Evolutionary conservation across 2,888 invertebrate genomes (phyloP).

Genomic region (Sceliomorpha sp.): DNA sequence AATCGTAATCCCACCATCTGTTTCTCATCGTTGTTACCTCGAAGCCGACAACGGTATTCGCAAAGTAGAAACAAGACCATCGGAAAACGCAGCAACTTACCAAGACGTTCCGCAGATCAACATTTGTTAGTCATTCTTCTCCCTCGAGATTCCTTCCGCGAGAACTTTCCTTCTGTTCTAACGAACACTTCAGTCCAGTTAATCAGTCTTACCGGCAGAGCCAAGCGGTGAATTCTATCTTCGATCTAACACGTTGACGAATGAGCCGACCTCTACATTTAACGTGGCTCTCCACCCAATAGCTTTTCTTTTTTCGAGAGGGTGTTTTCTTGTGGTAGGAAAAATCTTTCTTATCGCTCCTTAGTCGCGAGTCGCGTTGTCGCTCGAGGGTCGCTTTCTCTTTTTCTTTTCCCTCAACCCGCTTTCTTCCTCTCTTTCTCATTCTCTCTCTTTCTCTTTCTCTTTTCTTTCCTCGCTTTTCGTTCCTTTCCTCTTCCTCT

Average conservation of each 20-base stretch:
- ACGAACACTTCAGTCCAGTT: too few relatives aligned
- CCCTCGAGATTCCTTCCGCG: too few relatives aligned
- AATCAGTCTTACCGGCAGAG: conserved; percentile 2
- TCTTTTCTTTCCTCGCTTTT: conserved; percentile 30
- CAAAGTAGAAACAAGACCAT: too few relatives aligned
- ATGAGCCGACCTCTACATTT: conserved; percentile 26
- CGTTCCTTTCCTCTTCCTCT: conserved; percentile 5
- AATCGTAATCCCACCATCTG: too few relatives aligned
- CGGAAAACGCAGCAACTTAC: too few relatives aligned
- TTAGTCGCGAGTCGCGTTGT: conserved; percentile 15
- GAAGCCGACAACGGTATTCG: too few relatives aligned
- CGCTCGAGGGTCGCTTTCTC: conserved; percentile 25
- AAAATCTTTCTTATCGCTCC: conserved; percentile 38
- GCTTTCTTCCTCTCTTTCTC: conserved; percentile 16
- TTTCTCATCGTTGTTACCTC: too few relatives aligned
- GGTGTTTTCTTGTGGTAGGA: conserved; percentile 34
- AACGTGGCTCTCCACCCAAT: conserved; percentile 10
- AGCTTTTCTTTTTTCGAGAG: conserved; percentile 8
- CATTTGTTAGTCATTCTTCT: too few relatives aligned
- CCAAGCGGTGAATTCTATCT: conserved; percentile 26
- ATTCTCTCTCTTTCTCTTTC: conserved; percentile 26
- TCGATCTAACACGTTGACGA: conserved; percentile 11
- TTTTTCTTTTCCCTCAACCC: background rate
- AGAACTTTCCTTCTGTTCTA: too few relatives aligned
- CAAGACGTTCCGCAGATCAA: too few relatives aligned